These are phyloP conservation scores for Oreortyx pictus DNA, from an alignment of 2,797 vertebrate genomes.

Conservation along the genomic window DNA sequence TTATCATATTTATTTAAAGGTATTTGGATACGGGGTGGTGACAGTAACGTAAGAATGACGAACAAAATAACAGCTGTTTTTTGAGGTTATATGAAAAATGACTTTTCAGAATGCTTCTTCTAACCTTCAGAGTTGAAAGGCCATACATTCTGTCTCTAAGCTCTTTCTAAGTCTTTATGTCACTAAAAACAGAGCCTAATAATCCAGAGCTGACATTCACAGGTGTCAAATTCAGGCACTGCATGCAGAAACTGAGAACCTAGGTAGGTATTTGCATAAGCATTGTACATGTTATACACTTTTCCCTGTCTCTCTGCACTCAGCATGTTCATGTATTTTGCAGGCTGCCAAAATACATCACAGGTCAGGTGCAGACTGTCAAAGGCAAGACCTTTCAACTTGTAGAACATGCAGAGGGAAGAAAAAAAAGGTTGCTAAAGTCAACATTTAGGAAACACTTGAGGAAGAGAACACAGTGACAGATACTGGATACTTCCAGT, in stretches of 20 bases:
- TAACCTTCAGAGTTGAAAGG: background rate
- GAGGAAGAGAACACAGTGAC: background rate
- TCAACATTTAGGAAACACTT: background rate
- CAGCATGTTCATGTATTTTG: background rate
- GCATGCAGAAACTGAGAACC: background rate
- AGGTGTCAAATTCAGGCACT: background rate
- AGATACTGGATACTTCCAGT: background rate
- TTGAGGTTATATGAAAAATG: background rate
- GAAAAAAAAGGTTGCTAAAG: background rate
- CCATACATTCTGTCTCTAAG: background rate
- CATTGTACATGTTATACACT: background rate
- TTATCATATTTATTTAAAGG: background rate
- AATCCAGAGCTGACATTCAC: background rate
- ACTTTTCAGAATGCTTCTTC: background rate
- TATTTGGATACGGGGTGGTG: background rate
- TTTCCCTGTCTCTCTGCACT: background rate
- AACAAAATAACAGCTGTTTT: background rate
- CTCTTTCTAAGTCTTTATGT: background rate
- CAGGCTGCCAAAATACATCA: background rate
- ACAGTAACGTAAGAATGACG: background rate
- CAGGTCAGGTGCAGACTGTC: background rate
- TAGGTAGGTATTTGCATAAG: rapidly evolving
- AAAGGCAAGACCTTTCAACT: background rate
- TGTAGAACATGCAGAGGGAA: background rate
- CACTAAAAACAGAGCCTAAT: background rate